Conservation (phyloP, 2,888 invertebrate genomes). For the Asteroscopus sphinx region DNA sequence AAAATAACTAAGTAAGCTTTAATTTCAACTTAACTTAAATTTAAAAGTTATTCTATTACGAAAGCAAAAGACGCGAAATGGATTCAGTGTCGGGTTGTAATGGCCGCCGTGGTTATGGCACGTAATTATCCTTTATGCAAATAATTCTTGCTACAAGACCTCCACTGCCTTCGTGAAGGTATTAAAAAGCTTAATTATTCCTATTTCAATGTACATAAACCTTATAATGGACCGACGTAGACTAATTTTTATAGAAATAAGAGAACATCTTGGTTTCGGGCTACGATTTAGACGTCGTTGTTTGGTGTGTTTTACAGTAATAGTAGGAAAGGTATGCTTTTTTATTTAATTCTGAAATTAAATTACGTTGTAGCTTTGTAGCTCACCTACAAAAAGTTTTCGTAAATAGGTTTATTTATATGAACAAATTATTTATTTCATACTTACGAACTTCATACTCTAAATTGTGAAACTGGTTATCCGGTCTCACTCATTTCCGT, state of each 20-base stretch:
- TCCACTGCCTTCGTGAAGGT: background rate
- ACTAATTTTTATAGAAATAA: background rate
- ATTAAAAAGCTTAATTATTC: constrained; percentile 13
- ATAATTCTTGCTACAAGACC: constrained; percentile 18
- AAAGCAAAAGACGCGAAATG: constrained; percentile 1
- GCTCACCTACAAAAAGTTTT: no score
- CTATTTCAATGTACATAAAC: constrained; percentile 5
- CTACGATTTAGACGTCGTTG: background rate
- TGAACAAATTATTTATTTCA: no score
- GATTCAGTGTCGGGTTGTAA: constrained; percentile 22
- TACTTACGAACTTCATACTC: no score
- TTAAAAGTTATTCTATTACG: constrained; percentile 1
- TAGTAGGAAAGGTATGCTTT: no score
- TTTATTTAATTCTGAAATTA: no score
- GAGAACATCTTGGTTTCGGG: background rate
- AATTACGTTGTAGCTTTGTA: no score
- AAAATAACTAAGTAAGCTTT: constrained; percentile 11
- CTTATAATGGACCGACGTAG: background rate
- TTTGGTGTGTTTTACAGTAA: no score
- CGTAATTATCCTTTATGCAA: constrained; percentile 30
- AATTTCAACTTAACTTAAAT: background rate
- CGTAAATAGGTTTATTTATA: no score
- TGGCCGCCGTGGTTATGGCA: constrained; percentile 19
- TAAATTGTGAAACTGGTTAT: no score
- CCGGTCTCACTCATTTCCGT: no score